Base-by-base conservation (phyloP, 2,797 vertebrate genomes). In the Xiphophorus birchmanni region DNA sequence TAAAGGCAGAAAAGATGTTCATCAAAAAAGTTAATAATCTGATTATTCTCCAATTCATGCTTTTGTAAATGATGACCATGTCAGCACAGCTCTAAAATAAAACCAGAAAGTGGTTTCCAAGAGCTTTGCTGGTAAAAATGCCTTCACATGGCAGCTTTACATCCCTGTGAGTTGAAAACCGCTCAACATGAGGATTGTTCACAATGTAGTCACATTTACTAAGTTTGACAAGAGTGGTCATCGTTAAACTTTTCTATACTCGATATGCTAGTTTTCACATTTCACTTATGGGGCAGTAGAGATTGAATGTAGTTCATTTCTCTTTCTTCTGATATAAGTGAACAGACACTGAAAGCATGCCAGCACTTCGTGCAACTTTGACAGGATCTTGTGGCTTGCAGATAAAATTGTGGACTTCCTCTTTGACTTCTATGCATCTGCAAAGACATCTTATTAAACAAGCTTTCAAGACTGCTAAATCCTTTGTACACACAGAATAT, bases 341-440 rank as follows among this genome's bases (percentile, higher is more conserved):
- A 71, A 45, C 67, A 71, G 67, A 71, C 26, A n/a, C 69, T 45
- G 26, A n/a, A 72, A 13, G 42, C 18, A 13, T 72, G 44, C 69
- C 29, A 76, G 75, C 10, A 69, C 40, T 65, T 58, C 0, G 23
- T 42, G 74, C 32, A 65, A 54, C 40, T 48, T n/a, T 44, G 1
- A 76, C 85, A 88, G 86, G 87, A 92, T 54, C 35, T 60, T 78
- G 82, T 80, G 76, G 56, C 13, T 72, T 82, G 72, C 4, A 40
- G 47, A 76, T 44, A 60, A 17, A 0, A 9, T 40, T 35, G n/a
- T 54, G 47, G 0, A 81, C 83, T 89, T 93, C 84, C 87, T 79
- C 79, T 56, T 23, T 77, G 7, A 21, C 73, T 35, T 26, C 45
- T 0, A 13, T 44, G 67, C n/a, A 37, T 58, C 35, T 76, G 44